Percentiles rank a stretch among this genome's conserved stretches.
phyloP scores from a whole-genome alignment of 2,113 vertebrate genomes.

The Mastomys natalensis region DNA sequence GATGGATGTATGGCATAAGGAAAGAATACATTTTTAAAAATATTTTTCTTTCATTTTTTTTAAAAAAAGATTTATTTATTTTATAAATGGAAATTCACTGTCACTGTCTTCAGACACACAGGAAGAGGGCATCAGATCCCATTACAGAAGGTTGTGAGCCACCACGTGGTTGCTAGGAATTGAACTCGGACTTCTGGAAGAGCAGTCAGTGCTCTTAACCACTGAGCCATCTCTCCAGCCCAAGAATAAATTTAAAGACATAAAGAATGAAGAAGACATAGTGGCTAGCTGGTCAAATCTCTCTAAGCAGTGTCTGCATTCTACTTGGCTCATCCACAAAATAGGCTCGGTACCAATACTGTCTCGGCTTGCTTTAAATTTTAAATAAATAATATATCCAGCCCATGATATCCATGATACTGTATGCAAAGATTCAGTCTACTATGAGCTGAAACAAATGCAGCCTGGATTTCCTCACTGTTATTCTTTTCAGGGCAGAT shows the following conservation, averaged over 20 bases:
- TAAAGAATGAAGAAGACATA: background rate
- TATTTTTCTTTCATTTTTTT: too few relatives aligned
- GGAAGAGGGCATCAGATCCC: too few relatives aligned
- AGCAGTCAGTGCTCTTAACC: too few relatives aligned
- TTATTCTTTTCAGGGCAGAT: background rate
- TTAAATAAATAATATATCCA: background rate
- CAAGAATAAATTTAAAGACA: background rate
- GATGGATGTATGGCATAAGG: background rate
- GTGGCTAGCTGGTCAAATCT: background rate
- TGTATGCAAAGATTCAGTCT: background rate
- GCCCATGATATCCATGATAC: background rate
- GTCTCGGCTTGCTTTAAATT: background rate
- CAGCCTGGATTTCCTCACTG: background rate
- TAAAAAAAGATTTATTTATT: too few relatives aligned
- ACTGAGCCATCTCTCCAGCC: too few relatives aligned
- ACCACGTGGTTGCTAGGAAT: too few relatives aligned
- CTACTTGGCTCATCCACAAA: background rate
- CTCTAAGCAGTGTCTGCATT: background rate
- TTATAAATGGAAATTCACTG: too few relatives aligned
- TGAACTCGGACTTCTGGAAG: too few relatives aligned
- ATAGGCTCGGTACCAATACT: background rate
- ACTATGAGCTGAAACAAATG: background rate
- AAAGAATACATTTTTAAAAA: background rate
- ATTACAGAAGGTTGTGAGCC: too few relatives aligned
- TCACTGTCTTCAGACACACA: too few relatives aligned